Evolutionary conservation across 2,113 vertebrate species (phyloP).

Genomic region (Halichoeres trimaculatus): DNA sequence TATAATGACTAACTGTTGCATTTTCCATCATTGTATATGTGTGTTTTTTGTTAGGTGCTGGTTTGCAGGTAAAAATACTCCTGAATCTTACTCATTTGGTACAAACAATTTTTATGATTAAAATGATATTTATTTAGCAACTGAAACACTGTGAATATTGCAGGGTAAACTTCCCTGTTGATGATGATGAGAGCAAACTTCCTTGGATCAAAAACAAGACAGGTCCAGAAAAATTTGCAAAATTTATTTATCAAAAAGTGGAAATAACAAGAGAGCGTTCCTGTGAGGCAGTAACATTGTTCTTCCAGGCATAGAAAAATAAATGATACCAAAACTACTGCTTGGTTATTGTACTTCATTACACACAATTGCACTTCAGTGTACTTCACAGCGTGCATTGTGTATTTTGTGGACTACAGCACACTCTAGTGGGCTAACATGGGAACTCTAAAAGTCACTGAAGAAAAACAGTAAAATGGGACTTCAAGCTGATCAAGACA

Average conservation of each 20-base stretch:
- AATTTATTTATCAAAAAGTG: slow-evolving; percentile 52
- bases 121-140: background rate
- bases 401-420: slow-evolving; percentile 1
- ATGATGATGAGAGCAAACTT: slow-evolving; percentile 48
- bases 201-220: slow-evolving; percentile 40
- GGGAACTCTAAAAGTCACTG: background rate
- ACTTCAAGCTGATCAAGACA: background rate
- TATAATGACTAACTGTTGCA: too few relatives aligned
- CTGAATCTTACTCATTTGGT: too few relatives aligned
- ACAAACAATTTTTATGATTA: too few relatives aligned
- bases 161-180: background rate
- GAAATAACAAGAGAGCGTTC: slow-evolving; percentile 38
- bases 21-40: too few relatives aligned
- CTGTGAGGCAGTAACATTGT: slow-evolving; percentile 12
- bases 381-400: background rate
- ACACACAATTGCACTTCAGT: too few relatives aligned
- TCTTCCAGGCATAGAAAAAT: slow-evolving; percentile 27
- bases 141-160: background rate
- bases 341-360: too few relatives aligned
- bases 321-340: slow-evolving; percentile 32
- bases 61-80: too few relatives aligned
- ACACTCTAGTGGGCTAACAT: slow-evolving; percentile 29
- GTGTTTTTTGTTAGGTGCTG: too few relatives aligned
- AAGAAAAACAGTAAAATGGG: background rate
- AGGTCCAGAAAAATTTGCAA: slow-evolving; percentile 55